A percentile compares a stretch with the other conserved stretches of the same genome.
phyloP scores from a whole-genome alignment of 92 coral and sea anemone species.

The Heteractis magnifica region DNA sequence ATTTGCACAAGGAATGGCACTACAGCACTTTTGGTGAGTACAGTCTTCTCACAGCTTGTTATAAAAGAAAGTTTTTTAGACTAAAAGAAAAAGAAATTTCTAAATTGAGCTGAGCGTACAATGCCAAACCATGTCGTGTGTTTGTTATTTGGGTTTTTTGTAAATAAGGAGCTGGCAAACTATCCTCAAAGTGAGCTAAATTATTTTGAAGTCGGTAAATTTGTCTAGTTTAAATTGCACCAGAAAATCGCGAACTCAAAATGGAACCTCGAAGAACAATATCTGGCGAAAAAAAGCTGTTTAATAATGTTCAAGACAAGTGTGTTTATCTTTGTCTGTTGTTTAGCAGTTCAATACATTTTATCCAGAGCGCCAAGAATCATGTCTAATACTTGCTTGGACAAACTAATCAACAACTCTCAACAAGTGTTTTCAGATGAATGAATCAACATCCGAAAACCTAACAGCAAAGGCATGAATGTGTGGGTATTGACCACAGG shows the following conservation, averaged over 20 bases:
- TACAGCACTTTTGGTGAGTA: constrained; percentile 7
- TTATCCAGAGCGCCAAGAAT: background rate
- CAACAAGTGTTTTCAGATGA: background rate
- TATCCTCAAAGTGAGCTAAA: background rate
- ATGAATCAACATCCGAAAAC: background rate
- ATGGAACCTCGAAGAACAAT: background rate
- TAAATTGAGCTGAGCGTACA: background rate
- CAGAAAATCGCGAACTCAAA: background rate
- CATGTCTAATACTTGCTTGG: background rate
- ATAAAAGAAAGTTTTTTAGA: background rate
- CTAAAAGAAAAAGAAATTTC: background rate
- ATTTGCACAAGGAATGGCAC: background rate
- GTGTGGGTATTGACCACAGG: background rate
- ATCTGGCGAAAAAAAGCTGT: background rate
- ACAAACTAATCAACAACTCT: background rate
- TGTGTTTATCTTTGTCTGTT: background rate
- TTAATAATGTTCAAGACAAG: background rate
- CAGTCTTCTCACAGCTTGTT: background rate
- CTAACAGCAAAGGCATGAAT: background rate
- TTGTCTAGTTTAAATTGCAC: background rate
- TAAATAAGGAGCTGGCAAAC: background rate
- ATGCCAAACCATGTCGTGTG: background rate
- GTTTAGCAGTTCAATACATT: background rate
- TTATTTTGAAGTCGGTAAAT: background rate
- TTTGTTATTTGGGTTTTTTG: background rate